These are phyloP conservation scores for Nycteola revayana DNA, from an alignment of 2,888 invertebrate species.

Conservation along the genomic window DNA sequence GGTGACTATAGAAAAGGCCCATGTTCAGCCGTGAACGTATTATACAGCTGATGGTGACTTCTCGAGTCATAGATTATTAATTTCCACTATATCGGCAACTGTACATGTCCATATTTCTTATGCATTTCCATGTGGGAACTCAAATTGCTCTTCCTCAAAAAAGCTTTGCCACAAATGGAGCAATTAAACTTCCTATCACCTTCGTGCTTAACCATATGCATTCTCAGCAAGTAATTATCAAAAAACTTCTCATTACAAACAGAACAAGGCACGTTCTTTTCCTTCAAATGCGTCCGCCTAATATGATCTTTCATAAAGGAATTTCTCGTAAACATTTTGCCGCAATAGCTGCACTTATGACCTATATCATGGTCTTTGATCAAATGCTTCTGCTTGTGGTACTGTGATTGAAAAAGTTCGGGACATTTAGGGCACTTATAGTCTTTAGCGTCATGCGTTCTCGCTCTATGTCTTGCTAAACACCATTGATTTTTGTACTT, in stretches of 20 bases:
- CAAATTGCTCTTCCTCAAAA: constrained; percentile 81
- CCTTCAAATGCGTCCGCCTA: constrained; percentile 69
- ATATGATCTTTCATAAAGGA: constrained; percentile 73
- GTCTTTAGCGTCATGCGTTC: constrained; percentile 62
- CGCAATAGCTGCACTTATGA: constrained; percentile 64
- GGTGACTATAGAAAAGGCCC: too few relatives aligned
- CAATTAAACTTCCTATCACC: constrained; percentile 80
- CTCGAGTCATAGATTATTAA: too few relatives aligned
- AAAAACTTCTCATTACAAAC: constrained; percentile 69
- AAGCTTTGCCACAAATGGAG: constrained; percentile 80
- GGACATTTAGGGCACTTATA: constrained; percentile 67
- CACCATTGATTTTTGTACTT: constrained; percentile 67
- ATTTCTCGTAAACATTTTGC: constrained; percentile 69
- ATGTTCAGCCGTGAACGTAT: too few relatives aligned
- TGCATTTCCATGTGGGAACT: constrained; percentile 80
- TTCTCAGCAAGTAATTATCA: constrained; percentile 59
- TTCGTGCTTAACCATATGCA: constrained; percentile 79
- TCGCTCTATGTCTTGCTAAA: constrained; percentile 64
- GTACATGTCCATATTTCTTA: constrained; percentile 64
- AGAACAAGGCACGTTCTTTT: constrained; percentile 66
- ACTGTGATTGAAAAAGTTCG: constrained; percentile 73
- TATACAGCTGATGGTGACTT: too few relatives aligned
- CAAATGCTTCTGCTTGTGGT: constrained; percentile 77
- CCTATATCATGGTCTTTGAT: constrained; percentile 73
- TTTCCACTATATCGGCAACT: constrained; percentile 21